Percentiles rank a stretch among this genome's conserved stretches.
phyloP scores from a whole-genome alignment of 2,113 vertebrate species.

The Corythoichthys haematopterus region DNA sequence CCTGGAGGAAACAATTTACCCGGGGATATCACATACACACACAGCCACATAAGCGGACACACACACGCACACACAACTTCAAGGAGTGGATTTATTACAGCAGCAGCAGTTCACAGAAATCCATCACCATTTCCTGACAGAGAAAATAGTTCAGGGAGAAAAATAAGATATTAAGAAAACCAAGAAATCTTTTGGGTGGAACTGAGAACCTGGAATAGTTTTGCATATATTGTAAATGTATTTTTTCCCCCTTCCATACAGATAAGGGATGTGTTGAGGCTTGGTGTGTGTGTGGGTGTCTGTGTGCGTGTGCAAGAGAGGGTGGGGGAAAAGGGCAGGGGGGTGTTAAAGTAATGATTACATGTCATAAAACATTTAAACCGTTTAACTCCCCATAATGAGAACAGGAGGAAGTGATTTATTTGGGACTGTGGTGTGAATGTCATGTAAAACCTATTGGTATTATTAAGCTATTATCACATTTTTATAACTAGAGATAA shows the following conservation, averaged over 20 bases:
- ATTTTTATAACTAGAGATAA: background rate
- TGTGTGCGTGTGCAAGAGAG: conserved; percentile 20
- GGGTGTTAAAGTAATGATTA: conserved; percentile 59
- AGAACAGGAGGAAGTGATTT: conserved; percentile 59
- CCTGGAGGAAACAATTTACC: conserved; percentile 74
- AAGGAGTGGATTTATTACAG: conserved; percentile 68
- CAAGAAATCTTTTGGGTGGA: conserved; percentile 25
- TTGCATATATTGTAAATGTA: conserved; percentile 35
- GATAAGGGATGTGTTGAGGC: conserved; percentile 14
- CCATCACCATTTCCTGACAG: conserved; percentile 57
- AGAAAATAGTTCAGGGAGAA: conserved; percentile 43
- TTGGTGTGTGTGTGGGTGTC: conserved; percentile 25
- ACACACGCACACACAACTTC: conserved; percentile 40
- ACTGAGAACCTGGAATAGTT: conserved; percentile 24
- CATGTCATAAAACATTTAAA: conserved; percentile 60
- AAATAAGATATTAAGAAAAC: conserved; percentile 39
- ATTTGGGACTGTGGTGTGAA: conserved; percentile 37
- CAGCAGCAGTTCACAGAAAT: conserved; percentile 65
- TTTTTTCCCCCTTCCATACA: conserved; percentile 2
- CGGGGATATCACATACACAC: conserved; percentile 53
- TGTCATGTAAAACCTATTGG: background rate
- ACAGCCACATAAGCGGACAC: conserved; percentile 26
- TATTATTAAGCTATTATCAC: background rate
- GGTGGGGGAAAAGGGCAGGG: background rate
- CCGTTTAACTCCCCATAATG: conserved; percentile 61